Evolutionary conservation across 2,113 vertebrate genomes (phyloP).

Genomic region (Sinocyclocheilus anshuiensis): DNA sequence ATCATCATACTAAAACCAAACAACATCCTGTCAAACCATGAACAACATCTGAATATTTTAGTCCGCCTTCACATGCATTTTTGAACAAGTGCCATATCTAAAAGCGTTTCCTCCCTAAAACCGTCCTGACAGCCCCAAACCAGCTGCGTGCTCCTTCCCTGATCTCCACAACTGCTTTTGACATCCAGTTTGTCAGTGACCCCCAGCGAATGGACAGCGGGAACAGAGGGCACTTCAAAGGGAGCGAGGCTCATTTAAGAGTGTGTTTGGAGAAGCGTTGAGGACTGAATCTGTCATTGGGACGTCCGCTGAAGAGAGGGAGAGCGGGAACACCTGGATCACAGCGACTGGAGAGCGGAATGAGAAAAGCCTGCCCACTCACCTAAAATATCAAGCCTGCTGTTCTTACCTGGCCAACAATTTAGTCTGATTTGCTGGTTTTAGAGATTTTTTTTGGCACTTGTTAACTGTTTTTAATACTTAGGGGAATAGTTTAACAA

Average conservation of each 20-base stretch:
- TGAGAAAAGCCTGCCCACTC: neutral
- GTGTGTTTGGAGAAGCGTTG: conserved; percentile 47
- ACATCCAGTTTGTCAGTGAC: conserved; percentile 16
- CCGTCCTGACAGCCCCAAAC: neutral
- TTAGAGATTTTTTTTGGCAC: neutral
- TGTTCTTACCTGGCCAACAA: neutral
- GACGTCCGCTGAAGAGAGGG: conserved; percentile 30
- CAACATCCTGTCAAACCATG: neutral
- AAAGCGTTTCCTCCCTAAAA: conserved; percentile 4
- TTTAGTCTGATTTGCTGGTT: neutral
- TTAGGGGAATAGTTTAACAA: too few species aligned
- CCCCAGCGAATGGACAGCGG: conserved; percentile 17
- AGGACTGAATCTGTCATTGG: conserved; percentile 49
- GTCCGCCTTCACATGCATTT: neutral
- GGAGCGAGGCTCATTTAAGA: conserved; percentile 27
- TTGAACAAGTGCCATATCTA: conserved; percentile 3
- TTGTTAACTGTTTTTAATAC: too few species aligned
- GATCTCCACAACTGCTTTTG: neutral
- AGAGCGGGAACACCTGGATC: conserved; percentile 64
- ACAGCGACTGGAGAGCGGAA: conserved; percentile 12
- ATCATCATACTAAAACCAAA: neutral
- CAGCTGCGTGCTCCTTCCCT: neutral
- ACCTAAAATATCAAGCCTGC: neutral
- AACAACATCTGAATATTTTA: neutral
- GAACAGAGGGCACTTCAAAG: conserved; percentile 55